phyloP scores from a whole-genome alignment of 2,113 vertebrate species.

The Anser brachyrhynchus region DNA sequence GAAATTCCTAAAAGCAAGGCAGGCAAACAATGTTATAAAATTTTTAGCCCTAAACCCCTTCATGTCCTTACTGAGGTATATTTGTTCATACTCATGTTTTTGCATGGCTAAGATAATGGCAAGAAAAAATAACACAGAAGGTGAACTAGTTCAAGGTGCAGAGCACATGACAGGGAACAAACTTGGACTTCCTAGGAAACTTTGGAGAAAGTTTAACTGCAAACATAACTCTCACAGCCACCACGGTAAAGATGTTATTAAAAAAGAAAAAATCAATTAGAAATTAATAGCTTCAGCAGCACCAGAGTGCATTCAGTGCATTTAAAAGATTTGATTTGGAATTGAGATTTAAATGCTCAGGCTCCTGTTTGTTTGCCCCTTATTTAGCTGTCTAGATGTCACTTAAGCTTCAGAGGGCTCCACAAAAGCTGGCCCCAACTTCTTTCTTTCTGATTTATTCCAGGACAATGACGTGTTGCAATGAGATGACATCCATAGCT shows the following conservation, averaged over 20 bases:
- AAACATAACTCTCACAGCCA: neutral
- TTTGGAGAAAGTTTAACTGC: neutral
- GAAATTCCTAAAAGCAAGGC: neutral
- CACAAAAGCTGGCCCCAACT: neutral
- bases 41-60: neutral
- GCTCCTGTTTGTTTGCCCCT: neutral
- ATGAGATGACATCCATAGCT: neutral
- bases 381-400: neutral
- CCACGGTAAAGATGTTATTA: neutral
- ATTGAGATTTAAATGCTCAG: neutral
- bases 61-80: neutral
- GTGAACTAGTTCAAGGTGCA: neutral
- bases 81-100: neutral
- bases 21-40: neutral
- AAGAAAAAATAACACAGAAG: neutral
- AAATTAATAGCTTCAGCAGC: neutral
- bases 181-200: neutral
- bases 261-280: neutral
- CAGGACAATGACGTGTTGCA: neutral
- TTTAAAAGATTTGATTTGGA: neutral
- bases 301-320: neutral
- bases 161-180: neutral
- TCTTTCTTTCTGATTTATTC: neutral
- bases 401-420: neutral
- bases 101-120: neutral